phyloP scores from a whole-genome alignment of 1,140 invertebrate genomes.

The Drosophila pseudoobscura region DNA sequence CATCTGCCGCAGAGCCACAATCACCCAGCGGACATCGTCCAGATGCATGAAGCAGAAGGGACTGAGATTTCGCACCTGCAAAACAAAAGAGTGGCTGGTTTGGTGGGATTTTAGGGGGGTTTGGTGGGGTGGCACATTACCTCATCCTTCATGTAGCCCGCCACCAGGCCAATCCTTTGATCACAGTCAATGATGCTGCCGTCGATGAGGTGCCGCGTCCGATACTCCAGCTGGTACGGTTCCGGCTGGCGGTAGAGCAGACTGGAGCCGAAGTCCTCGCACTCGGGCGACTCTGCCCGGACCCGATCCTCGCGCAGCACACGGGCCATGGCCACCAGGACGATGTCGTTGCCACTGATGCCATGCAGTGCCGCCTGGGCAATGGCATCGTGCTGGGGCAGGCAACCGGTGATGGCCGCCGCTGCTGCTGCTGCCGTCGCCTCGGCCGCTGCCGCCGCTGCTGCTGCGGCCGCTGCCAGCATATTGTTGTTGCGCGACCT shows the following conservation, averaged over 20 bases:
- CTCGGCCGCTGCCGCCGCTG: conserved; percentile 77
- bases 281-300: conserved; percentile 3
- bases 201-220: conserved; percentile 92
- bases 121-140: conserved; percentile 83
- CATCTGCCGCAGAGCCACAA: conserved; percentile 93
- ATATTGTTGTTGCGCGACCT: conserved; percentile 82
- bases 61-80: conserved; percentile 84
- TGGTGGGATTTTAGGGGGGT: neutral
- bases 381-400: conserved; percentile 76
- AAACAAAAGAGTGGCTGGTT: too few relatives aligned
- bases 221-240: conserved; percentile 91
- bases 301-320: conserved; percentile 83
- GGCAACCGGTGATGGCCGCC: conserved; percentile 60
- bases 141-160: conserved; percentile 93
- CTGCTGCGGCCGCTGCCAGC: conserved; percentile 59
- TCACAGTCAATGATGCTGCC: conserved; percentile 93
- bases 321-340: conserved; percentile 88
- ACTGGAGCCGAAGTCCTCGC: conserved; percentile 75
- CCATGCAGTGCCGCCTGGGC: conserved; percentile 79
- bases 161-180: conserved; percentile 92
- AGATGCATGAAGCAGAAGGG: conserved; percentile 94
- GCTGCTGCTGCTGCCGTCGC: conserved; percentile 70
- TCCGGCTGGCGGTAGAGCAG: conserved; percentile 88
- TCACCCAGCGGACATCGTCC: conserved; percentile 92
- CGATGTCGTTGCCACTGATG: conserved; percentile 85